Evolutionary conservation across 2,888 invertebrate species (phyloP).

Genomic region (Cremastobaeus sp.): DNA sequence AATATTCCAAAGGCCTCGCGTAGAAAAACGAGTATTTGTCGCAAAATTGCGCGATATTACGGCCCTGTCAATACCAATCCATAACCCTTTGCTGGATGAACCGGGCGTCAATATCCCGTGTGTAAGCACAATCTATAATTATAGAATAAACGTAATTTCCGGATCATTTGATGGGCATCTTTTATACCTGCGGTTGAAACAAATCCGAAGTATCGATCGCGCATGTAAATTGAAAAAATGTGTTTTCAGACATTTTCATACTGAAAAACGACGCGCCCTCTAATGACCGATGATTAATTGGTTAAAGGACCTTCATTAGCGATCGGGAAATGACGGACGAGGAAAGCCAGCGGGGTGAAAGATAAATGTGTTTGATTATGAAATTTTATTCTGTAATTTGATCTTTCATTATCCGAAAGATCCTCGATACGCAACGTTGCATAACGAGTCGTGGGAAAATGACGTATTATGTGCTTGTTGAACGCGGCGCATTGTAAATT

Average conservation of each 20-base stretch:
- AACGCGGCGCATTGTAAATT: slow-evolving; percentile 29
- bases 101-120: slow-evolving; percentile 54
- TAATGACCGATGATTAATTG: no score
- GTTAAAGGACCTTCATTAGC: no score
- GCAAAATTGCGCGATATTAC: no score
- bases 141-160: slow-evolving; percentile 57
- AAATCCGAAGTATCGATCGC: slow-evolving; percentile 40
- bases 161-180: slow-evolving; percentile 48
- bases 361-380: neutral
- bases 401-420: neutral
- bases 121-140: slow-evolving; percentile 50
- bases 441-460: slow-evolving; percentile 21
- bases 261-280: no score
- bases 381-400: neutral
- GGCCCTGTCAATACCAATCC: slow-evolving; percentile 35
- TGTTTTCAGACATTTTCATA: slow-evolving; percentile 14
- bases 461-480: slow-evolving; percentile 42
- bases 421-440: slow-evolving; percentile 4
- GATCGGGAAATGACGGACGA: no score
- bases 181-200: slow-evolving; percentile 48
- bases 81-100: slow-evolving; percentile 42
- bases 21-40: no score
- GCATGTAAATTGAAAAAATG: neutral
- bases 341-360: no score
- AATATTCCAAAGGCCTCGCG: no score